phyloP scores from a whole-genome alignment of 2,113 vertebrate species.

The Microcebus ravelobensis region DNA sequence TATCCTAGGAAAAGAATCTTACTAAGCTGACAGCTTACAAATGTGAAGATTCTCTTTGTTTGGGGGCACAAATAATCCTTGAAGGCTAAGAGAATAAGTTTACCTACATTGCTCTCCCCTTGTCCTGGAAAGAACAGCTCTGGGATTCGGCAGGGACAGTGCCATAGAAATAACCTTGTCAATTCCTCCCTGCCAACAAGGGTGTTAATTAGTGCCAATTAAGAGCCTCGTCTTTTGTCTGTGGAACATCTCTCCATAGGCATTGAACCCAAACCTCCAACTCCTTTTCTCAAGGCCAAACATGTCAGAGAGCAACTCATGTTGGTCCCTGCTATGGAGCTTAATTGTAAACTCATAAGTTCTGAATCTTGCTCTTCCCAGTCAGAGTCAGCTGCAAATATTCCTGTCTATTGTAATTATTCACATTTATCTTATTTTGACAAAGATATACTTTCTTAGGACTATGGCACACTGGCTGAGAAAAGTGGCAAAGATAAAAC shows the following conservation, averaged over 20 bases:
- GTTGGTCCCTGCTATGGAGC: conserved; percentile 40
- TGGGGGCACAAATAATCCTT: conserved; percentile 44
- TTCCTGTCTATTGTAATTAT: background rate
- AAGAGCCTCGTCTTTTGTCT: conserved; percentile 63
- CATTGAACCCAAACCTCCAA: conserved; percentile 59
- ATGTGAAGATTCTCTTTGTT: conserved; percentile 58
- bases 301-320: conserved; percentile 41
- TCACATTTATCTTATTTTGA: background rate
- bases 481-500: conserved; percentile 46
- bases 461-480: background rate
- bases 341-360: conserved; percentile 53
- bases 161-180: conserved; percentile 29
- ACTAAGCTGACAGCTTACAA: conserved; percentile 73
- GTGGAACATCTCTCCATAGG: conserved; percentile 61
- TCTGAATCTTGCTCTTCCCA: background rate
- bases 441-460: background rate
- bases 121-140: conserved; percentile 44
- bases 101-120: conserved; percentile 46
- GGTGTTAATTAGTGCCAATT: conserved; percentile 71
- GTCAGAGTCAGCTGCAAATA: background rate
- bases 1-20: conserved; percentile 50
- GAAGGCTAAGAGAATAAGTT: conserved; percentile 53
- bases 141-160: background rate
- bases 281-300: conserved; percentile 62
- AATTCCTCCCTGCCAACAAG: conserved; percentile 56